phyloP scores from a whole-genome alignment of 2,113 vertebrate species.

The Strix aluco region DNA sequence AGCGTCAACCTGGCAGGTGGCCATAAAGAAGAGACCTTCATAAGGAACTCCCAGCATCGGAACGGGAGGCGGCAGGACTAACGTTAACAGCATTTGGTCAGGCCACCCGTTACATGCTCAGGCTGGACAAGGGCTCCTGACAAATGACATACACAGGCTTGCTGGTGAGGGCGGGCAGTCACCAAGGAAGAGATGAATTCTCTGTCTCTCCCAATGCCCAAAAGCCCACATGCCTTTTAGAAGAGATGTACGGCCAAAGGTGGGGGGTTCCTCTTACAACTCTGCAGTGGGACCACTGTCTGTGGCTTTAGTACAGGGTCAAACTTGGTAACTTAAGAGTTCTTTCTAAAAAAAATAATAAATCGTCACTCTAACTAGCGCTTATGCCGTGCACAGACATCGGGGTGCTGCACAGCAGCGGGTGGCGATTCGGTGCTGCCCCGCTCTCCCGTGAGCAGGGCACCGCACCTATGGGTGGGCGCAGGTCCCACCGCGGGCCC shows the following conservation, averaged over 20 bases:
- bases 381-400: rapidly evolving
- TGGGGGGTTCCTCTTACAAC: background rate
- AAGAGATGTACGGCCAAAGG: rapidly evolving
- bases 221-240: rapidly evolving
- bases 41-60: rapidly evolving
- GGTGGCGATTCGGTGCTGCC: background rate
- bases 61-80: background rate
- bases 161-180: background rate
- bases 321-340: background rate
- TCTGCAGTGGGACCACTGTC: background rate
- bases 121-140: background rate
- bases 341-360: rapidly evolving
- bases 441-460: background rate
- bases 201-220: background rate
- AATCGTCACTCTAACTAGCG: rapidly evolving
- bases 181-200: too few relatives aligned
- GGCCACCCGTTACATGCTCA: background rate
- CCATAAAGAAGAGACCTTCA: background rate
- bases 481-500: too few relatives aligned
- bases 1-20: rapidly evolving
- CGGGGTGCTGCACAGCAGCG: background rate
- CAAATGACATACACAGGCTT: rapidly evolving
- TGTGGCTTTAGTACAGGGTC: rapidly evolving
- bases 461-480: background rate
- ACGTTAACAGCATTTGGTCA: rapidly evolving